Conservation (phyloP, 2,888 invertebrate species). For the Liodrosophila aerea region DNA sequence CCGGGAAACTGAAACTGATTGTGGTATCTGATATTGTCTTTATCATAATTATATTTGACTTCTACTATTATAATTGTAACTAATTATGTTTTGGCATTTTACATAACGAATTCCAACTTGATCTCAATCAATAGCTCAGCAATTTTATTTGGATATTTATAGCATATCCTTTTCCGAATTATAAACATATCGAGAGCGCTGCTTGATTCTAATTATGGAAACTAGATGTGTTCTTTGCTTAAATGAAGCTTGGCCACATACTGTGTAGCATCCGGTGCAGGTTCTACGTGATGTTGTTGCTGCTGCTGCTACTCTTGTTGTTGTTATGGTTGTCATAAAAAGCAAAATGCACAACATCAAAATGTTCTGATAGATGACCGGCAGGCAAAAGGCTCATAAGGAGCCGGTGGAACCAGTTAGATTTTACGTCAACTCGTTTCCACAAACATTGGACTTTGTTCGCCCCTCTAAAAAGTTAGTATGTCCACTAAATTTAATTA, state of each 20-base stretch:
- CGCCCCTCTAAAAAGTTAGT: slow-evolving; percentile 2
- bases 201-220: slow-evolving; percentile 5
- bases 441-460: not conserved
- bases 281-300: slow-evolving; percentile 11
- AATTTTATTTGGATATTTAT: too few species aligned
- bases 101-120: too few species aligned
- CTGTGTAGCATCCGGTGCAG: slow-evolving; percentile 42
- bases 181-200: too few species aligned
- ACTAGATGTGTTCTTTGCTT: slow-evolving; percentile 7
- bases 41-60: too few species aligned
- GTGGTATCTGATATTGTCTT: too few species aligned
- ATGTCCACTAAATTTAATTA: slow-evolving; percentile 32
- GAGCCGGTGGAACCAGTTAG: slow-evolving; percentile 51
- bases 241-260: slow-evolving; percentile 22
- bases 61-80: too few species aligned
- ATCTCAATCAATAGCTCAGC: too few species aligned
- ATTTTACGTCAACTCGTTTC: too few species aligned
- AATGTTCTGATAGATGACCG: slow-evolving; percentile 22
- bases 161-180: too few species aligned
- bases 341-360: slow-evolving; percentile 41
- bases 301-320: slow-evolving; percentile 5
- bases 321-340: slow-evolving; percentile 51
- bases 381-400: slow-evolving; percentile 32
- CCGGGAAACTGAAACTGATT: too few species aligned
- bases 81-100: too few species aligned